Percentiles rank a stretch among this genome's conserved stretches.
These are phyloP conservation scores for Anoncus sp. DNA, from an alignment of 2,888 invertebrate species.

Conservation along the genomic window DNA sequence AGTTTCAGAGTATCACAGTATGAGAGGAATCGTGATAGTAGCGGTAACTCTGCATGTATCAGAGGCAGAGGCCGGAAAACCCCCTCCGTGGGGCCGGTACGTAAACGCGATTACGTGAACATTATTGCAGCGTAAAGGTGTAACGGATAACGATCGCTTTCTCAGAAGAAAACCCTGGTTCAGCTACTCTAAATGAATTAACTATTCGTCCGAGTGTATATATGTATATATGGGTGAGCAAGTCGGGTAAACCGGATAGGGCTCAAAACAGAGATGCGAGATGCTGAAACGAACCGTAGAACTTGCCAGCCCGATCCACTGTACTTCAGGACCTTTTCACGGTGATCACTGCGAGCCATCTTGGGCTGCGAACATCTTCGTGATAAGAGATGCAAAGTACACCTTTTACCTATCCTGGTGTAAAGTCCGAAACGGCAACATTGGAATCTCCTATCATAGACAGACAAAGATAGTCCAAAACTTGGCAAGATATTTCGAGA, in stretches of 20 bases:
- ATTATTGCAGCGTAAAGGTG: constrained; percentile 63
- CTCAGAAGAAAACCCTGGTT: constrained; percentile 56
- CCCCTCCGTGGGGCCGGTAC: constrained; percentile 48
- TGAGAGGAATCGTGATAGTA: constrained; percentile 51
- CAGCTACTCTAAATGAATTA: constrained; percentile 5
- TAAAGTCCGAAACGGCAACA: no score
- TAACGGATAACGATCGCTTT: constrained; percentile 61
- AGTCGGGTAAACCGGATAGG: not conserved
- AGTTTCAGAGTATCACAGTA: constrained; percentile 47
- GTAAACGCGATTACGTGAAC: constrained; percentile 68
- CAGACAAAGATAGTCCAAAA: not conserved
- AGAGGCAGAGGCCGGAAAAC: constrained; percentile 47
- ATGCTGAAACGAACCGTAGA: not conserved
- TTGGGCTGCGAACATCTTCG: not conserved
- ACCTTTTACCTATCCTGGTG: not conserved
- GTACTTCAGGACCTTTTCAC: constrained; percentile 1
- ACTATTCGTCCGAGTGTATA: not conserved
- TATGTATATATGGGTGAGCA: constrained; percentile 7
- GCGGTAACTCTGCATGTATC: constrained; percentile 55
- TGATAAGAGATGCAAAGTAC: not conserved
- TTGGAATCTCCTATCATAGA: no score
- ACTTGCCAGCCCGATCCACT: not conserved
- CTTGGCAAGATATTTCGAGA: not conserved
- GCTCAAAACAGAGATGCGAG: not conserved
- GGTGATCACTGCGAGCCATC: not conserved